Conservation (phyloP, 2,113 vertebrate genomes). For the Halichoeres trimaculatus region DNA sequence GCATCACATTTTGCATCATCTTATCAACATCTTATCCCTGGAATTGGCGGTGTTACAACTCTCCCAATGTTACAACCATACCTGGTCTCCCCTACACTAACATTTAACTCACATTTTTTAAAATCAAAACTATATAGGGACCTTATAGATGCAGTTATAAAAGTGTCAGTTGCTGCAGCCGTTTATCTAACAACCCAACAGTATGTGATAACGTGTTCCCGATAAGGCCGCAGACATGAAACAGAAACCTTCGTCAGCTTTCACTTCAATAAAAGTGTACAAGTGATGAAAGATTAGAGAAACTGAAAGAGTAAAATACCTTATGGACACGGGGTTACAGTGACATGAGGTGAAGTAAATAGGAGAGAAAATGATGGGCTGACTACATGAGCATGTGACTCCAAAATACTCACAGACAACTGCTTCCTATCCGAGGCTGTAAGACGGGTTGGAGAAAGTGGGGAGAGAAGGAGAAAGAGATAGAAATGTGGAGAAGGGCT, state of each 20-base stretch:
- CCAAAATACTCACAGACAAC: conserved; percentile 85
- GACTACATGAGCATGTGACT: conserved; percentile 21
- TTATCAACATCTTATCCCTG: too few relatives aligned
- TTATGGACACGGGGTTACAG: conserved; percentile 5
- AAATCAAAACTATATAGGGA: neutral
- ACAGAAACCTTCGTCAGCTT: conserved; percentile 7
- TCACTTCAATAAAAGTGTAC: conserved; percentile 16
- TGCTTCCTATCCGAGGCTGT: conserved; percentile 84
- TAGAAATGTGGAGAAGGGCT: conserved; percentile 74
- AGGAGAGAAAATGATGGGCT: conserved; percentile 40
- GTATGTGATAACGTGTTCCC: neutral
- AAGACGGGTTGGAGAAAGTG: conserved; percentile 73
- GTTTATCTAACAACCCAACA: conserved; percentile 1
- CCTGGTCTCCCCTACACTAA: too few relatives aligned
- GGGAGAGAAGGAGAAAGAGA: conserved; percentile 50
- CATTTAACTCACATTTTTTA: too few relatives aligned
- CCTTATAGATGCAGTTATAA: neutral
- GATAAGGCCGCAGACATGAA: conserved; percentile 37
- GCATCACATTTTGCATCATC: too few relatives aligned
- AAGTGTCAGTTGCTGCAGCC: neutral
- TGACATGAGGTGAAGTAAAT: conserved; percentile 43
- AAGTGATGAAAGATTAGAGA: conserved; percentile 21
- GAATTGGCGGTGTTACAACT: too few relatives aligned
- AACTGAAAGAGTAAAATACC: conserved; percentile 18
- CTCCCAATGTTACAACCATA: too few relatives aligned